These are phyloP conservation scores for Brachionus sp. DNA, from an alignment of 1,140 invertebrate species.

Conservation along the genomic window DNA sequence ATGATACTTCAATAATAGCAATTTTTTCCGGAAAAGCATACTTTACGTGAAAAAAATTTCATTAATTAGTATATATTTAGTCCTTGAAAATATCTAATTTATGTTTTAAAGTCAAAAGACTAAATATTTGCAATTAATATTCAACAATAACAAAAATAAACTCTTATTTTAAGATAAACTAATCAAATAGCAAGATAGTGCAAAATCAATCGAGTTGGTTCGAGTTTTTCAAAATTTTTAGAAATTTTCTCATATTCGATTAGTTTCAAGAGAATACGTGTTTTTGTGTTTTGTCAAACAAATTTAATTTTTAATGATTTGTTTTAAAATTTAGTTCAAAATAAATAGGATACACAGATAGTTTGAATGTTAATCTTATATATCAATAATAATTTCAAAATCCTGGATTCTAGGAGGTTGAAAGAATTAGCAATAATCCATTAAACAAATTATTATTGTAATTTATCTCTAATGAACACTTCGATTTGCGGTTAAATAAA, in stretches of 20 bases:
- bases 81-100: neutral
- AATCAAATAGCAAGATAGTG: neutral
- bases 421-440: neutral
- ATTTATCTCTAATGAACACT: neutral
- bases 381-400: neutral
- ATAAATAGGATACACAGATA: neutral
- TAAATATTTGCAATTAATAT: neutral
- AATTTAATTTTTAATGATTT: neutral
- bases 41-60: neutral
- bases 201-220: neutral
- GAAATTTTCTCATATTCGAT: neutral
- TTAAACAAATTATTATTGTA: neutral
- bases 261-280: neutral
- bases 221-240: neutral
- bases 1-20: neutral
- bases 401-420: neutral
- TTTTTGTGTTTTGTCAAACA: neutral
- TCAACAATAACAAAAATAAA: neutral
- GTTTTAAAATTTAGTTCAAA: neutral
- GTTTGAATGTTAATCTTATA: neutral
- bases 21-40: constrained; percentile 26
- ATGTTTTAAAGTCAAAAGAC: neutral
- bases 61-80: neutral
- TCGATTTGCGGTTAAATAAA: neutral
- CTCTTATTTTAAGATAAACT: neutral